Percentiles rank a stretch among this genome's conserved stretches.
Evolutionary conservation across 2,888 invertebrate genomes (phyloP).

Genomic region (Lithophane semibrunnea): DNA sequence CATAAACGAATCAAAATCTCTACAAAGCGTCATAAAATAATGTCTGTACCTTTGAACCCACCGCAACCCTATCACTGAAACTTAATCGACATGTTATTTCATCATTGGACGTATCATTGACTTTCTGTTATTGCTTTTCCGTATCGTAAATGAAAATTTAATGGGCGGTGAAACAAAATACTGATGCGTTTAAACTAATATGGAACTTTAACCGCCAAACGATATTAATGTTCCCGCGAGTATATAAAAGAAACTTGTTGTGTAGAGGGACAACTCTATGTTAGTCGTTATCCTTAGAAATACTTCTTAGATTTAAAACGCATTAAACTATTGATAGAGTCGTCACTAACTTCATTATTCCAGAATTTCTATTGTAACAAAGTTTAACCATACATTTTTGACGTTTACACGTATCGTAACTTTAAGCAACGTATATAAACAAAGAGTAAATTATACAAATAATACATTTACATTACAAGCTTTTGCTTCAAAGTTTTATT

Average conservation of each 20-base stretch:
- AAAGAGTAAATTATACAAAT: not conserved
- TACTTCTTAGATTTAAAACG: slow-evolving; percentile 2
- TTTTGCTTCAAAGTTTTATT: not conserved
- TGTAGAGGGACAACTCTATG: slow-evolving; percentile 8
- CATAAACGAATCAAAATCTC: slow-evolving; percentile 42
- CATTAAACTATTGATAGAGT: slow-evolving; percentile 1
- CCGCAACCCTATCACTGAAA: slow-evolving; percentile 60
- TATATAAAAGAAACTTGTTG: slow-evolving; percentile 26
- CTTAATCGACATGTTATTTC: slow-evolving; percentile 67
- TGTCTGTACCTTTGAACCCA: slow-evolving; percentile 41
- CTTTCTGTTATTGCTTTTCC: slow-evolving; percentile 64
- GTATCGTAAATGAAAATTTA: slow-evolving; percentile 71
- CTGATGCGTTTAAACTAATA: slow-evolving; percentile 61
- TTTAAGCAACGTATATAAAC: no score
- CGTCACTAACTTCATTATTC: not conserved
- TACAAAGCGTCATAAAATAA: slow-evolving; percentile 37
- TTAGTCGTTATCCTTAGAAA: not conserved
- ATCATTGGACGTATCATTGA: slow-evolving; percentile 65
- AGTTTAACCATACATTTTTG: no score
- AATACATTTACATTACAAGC: not conserved
- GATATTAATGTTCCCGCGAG: slow-evolving; percentile 48
- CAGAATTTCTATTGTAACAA: not conserved
- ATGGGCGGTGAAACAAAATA: slow-evolving; percentile 66
- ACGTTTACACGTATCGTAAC: no score
- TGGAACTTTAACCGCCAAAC: slow-evolving; percentile 58